Evolutionary conservation across 2,797 vertebrate genomes (phyloP).

Genomic region (Astyanax mexicanus): DNA sequence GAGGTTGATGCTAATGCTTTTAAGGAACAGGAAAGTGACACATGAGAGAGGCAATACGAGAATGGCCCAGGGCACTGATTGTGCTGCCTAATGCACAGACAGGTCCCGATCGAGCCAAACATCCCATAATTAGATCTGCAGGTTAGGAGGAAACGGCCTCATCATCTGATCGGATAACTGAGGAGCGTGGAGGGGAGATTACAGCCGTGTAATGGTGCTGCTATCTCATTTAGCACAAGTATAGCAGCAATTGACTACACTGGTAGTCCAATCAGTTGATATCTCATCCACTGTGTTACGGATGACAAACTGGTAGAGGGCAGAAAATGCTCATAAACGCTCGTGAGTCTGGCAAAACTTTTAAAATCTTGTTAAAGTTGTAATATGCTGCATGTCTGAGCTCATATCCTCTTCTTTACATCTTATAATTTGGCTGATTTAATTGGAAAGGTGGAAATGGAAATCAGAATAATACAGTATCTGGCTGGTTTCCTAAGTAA

Average conservation of each 20-base stretch:
- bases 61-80: slow-evolving; percentile 49
- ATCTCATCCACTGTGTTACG: slow-evolving; percentile 42
- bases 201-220: slow-evolving; percentile 47
- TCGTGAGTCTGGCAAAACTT: not conserved
- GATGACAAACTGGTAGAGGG: slow-evolving; percentile 49
- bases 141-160: slow-evolving; percentile 49
- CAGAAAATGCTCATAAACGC: slow-evolving; percentile 12
- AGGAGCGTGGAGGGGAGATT: slow-evolving; percentile 53
- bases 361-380: not conserved
- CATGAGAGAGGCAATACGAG: slow-evolving; percentile 48
- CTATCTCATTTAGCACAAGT: slow-evolving; percentile 51
- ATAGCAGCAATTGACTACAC: slow-evolving; percentile 54
- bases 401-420: not conserved
- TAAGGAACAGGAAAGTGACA: slow-evolving; percentile 49
- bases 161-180: slow-evolving; percentile 57
- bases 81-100: slow-evolving; percentile 42
- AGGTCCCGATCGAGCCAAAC: slow-evolving; percentile 46
- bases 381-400: not conserved
- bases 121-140: slow-evolving; percentile 58
- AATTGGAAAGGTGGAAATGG: too few species aligned
- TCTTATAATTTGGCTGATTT: not conserved
- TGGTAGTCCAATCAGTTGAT: slow-evolving; percentile 54
- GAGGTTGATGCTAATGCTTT: slow-evolving; percentile 58
- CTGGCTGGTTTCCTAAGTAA: too few species aligned
- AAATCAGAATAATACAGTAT: too few species aligned